A percentile compares a stretch with the other conserved stretches of the same genome.
Conservation (phyloP, 2,888 invertebrate species). For the Drosophila buzzatii region DNA sequence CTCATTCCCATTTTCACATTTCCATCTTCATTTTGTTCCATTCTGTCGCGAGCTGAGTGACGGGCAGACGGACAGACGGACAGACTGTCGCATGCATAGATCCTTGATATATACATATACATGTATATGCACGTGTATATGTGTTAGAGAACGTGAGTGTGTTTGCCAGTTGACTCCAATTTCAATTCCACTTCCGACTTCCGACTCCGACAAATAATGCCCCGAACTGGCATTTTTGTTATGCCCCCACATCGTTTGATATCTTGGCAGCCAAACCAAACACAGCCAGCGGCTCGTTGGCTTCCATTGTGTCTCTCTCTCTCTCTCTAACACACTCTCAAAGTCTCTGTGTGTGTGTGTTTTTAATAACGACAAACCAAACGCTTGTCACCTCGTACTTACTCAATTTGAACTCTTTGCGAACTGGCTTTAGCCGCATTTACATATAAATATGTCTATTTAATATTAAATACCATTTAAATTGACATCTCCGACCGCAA, state of each 20-base stretch:
- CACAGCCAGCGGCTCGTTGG: constrained; percentile 49
- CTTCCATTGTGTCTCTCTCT: constrained; percentile 37
- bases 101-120: constrained; percentile 29
- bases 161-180: constrained; percentile 60
- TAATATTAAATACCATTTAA: constrained; percentile 37
- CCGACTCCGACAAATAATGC: constrained; percentile 34
- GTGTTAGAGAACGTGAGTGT: constrained; percentile 37
- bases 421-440: constrained; percentile 31
- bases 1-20: constrained; percentile 6
- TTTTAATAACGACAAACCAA: constrained; percentile 31
- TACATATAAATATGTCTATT: constrained; percentile 51
- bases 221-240: constrained; percentile 32
- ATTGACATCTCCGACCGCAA: constrained; percentile 24
- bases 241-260: constrained; percentile 31
- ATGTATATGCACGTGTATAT: neutral
- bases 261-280: constrained; percentile 45
- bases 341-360: constrained; percentile 4
- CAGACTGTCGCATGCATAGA: constrained; percentile 61
- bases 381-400: constrained; percentile 8
- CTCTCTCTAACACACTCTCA: neutral
- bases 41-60: constrained; percentile 77
- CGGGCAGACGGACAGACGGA: constrained; percentile 41
- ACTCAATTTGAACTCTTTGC: constrained; percentile 30
- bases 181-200: constrained; percentile 53
- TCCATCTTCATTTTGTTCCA: constrained; percentile 39